phyloP scores from a whole-genome alignment of 2,797 vertebrate species.

The Pseudotriccus pelzelni region DNA sequence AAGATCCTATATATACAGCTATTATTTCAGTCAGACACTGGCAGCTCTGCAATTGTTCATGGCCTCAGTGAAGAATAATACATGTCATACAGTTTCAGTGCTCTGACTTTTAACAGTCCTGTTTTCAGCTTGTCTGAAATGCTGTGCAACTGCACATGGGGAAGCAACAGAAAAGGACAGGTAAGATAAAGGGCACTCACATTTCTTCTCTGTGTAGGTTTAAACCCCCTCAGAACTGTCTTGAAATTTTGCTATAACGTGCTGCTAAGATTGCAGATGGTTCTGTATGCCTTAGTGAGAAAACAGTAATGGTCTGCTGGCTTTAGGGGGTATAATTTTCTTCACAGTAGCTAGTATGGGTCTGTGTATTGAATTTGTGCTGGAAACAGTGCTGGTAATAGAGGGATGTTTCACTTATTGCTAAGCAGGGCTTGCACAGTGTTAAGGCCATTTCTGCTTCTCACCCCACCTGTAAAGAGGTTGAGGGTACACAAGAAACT shows the following conservation, averaged over 20 bases:
- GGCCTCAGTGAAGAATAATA: conserved; percentile 63
- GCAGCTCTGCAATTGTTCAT: conserved; percentile 66
- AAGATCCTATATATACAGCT: conserved; percentile 67
- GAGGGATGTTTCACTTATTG: neutral
- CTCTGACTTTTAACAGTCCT: conserved; percentile 23
- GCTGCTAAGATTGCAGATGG: neutral
- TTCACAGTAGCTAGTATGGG: neutral
- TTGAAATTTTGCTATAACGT: neutral
- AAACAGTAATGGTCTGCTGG: neutral
- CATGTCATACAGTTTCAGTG: conserved; percentile 56
- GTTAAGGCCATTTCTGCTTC: neutral
- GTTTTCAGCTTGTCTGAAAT: conserved; percentile 47
- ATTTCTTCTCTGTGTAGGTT: neutral
- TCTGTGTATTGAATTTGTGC: neutral
- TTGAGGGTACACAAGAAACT: neutral
- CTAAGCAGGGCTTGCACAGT: neutral
- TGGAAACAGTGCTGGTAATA: neutral
- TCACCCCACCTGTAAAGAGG: neutral
- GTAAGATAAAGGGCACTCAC: neutral
- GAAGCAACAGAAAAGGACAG: neutral
- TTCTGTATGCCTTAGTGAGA: neutral
- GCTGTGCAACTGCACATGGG: neutral
- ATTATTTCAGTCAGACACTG: conserved; percentile 72
- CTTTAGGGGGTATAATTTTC: neutral
- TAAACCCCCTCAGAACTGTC: neutral